These are phyloP conservation scores for Characodon lateralis DNA, from an alignment of 2,797 vertebrate species.

Conservation along the genomic window DNA sequence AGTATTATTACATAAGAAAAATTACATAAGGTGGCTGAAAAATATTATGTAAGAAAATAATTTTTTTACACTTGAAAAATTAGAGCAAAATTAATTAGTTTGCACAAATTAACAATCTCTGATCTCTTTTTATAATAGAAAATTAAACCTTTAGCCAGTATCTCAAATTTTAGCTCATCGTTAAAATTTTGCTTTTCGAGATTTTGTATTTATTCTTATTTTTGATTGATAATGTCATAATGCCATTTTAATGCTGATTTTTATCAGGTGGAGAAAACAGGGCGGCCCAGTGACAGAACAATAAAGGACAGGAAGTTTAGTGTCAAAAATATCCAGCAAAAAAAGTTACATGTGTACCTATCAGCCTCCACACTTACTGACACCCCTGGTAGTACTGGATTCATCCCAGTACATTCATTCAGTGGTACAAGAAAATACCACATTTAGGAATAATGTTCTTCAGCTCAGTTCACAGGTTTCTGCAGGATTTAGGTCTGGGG, in stretches of 20 bases:
- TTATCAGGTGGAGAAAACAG: background rate
- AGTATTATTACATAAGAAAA: slow-evolving; percentile 6
- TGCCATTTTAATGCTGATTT: background rate
- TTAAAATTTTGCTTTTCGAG: background rate
- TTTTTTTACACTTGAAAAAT: background rate
- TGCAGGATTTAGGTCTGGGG: too few relatives aligned
- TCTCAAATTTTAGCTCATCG: background rate
- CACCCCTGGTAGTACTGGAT: background rate
- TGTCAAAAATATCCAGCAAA: background rate
- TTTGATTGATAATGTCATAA: background rate
- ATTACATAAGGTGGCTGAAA: background rate
- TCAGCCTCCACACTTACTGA: background rate
- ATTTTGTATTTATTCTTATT: background rate
- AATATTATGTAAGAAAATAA: background rate
- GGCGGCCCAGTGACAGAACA: background rate
- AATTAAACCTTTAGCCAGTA: background rate
- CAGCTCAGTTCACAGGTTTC: too few relatives aligned
- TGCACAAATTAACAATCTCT: background rate
- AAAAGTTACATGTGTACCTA: background rate
- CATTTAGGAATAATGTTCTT: too few relatives aligned
- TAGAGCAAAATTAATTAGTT: background rate
- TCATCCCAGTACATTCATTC: too few relatives aligned
- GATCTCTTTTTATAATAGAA: background rate
- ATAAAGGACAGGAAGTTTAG: background rate
- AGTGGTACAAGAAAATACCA: too few relatives aligned